Evolutionary conservation across 1,140 invertebrate genomes (phyloP).

Genomic region (Phortica variegata): DNA sequence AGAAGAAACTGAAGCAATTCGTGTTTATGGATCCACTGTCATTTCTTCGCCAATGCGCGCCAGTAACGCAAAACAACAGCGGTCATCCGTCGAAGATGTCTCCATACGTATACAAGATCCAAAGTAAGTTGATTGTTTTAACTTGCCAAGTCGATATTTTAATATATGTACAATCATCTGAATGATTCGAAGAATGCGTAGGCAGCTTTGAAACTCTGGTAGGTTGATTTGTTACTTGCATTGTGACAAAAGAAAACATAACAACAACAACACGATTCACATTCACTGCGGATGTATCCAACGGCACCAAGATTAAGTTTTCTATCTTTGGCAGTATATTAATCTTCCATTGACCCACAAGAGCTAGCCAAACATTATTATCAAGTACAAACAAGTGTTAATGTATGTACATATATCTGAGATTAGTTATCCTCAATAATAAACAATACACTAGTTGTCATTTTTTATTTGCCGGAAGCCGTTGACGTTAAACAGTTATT

Average conservation of each 20-base stretch:
- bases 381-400: not conserved
- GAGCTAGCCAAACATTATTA: not conserved
- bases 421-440: slow-evolving; percentile 10
- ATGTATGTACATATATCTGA: not conserved
- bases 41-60: slow-evolving; percentile 61
- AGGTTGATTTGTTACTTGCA: not conserved
- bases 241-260: no score
- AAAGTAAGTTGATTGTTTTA: slow-evolving; percentile 55
- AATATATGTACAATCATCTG: not conserved
- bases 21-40: slow-evolving; percentile 72
- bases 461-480: no score
- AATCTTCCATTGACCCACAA: no score
- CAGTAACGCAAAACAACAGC: slow-evolving; percentile 46
- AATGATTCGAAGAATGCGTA: slow-evolving; percentile 10
- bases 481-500: no score
- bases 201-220: slow-evolving; percentile 15
- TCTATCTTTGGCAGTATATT: slow-evolving; percentile 18
- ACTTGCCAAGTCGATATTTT: not conserved
- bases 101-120: slow-evolving; percentile 56
- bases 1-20: slow-evolving; percentile 75
- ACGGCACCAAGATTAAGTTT: no score
- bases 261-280: no score
- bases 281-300: no score
- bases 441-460: no score
- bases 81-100: slow-evolving; percentile 52